Evolutionary conservation across 2,888 invertebrate genomes (phyloP).

Genomic region (Eristalinus aeneus): DNA sequence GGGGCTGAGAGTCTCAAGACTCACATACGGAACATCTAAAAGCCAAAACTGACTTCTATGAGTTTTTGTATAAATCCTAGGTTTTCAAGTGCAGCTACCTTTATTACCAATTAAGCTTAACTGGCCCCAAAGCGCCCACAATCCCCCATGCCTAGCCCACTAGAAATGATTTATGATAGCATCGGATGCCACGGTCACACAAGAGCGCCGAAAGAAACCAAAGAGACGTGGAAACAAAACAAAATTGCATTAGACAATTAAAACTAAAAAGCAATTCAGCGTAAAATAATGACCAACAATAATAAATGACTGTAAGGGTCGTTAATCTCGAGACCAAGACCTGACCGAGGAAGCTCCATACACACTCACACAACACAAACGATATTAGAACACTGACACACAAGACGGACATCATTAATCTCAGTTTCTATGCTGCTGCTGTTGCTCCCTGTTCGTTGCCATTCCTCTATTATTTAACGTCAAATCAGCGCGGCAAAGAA

Average conservation of each 20-base stretch:
- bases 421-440: conserved; percentile 31
- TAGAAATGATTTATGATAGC: conserved; percentile 26
- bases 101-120: conserved; percentile 3
- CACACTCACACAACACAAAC: conserved; percentile 19
- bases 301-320: conserved; percentile 58
- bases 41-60: not conserved
- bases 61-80: not conserved
- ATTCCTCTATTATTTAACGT: conserved; percentile 60
- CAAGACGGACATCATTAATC: conserved; percentile 60
- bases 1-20: too few relatives aligned
- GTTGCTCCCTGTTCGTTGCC: not conserved
- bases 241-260: conserved; percentile 52
- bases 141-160: not conserved
- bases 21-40: too few relatives aligned
- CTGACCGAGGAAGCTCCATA: not conserved
- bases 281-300: conserved; percentile 51
- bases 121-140: not conserved
- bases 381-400: conserved; percentile 53
- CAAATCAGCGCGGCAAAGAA: conserved; percentile 63
- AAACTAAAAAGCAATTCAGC: conserved; percentile 50
- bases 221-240: not conserved
- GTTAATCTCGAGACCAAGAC: conserved; percentile 48
- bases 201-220: not conserved
- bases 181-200: not conserved
- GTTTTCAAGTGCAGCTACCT: not conserved